Evolutionary conservation across 1,140 invertebrate species (phyloP), one percentile per base, ranked within the genome.

Genomic region (Cotesia glomerata): DNA sequence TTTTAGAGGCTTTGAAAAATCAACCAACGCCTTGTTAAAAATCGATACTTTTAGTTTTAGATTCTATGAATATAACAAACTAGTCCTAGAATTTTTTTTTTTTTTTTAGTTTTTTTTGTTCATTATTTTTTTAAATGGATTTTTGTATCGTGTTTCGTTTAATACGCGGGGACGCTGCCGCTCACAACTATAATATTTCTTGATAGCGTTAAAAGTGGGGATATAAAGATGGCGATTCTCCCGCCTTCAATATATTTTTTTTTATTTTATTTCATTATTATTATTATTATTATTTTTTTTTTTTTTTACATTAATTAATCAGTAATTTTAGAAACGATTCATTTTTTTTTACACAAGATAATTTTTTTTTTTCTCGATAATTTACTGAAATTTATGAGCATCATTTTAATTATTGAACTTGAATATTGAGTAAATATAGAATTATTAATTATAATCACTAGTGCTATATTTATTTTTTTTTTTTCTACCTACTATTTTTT

Each of bases 11-110:
- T 64, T 18, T 39, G 14, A 62, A 69, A 69, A 69, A 69, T 69
- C 68, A 52, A 69, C 68, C 35, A 52, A 69, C 68, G 68, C 68
- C 68, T 69, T 34, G n/a, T 13, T 49, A 35, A 69, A 69, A 69
- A 69, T 69, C 68, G 68, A 69, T 69, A 69, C 56, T 39, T 59
- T n/a, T 16, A 35, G 14, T 49, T 18, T 39, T 49, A 16, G 36
- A 26, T 45, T 36, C 16, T 39, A 18, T 32, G n/a, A 35, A 49
- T 45, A 34, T 13, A 54, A 16, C 51, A 14, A 26, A 67, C 16
- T 52, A 54, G 45, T 65, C 7, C 18, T 65, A 16, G 36, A 13
- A 18, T 39, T 49, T 49, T 64, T 49, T 45, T 9, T 45, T 64
- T 45, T 14, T 35, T 64, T 2, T 16, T 39, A 64, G 16, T 66